Evolutionary conservation across 2,113 vertebrate genomes (phyloP).

Genomic region (Philantomba maxwellii): DNA sequence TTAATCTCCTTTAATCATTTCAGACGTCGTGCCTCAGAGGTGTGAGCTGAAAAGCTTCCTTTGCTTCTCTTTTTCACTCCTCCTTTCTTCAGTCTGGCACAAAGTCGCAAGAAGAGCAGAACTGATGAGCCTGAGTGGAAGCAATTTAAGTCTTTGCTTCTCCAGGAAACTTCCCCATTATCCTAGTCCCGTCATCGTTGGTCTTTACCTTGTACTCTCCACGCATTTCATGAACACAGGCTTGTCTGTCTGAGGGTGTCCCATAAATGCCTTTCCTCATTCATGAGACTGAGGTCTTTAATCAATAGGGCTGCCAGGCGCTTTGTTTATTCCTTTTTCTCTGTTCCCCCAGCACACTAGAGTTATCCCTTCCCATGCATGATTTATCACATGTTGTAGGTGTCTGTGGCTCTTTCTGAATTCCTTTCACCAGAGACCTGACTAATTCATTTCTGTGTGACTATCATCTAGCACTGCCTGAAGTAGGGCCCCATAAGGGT

Average conservation of each 20-base stretch:
- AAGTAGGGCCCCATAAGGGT: not conserved
- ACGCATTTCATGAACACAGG: not conserved
- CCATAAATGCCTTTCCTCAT: not conserved
- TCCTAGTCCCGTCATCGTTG: not conserved
- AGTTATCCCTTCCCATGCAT: not conserved
- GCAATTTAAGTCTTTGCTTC: not conserved
- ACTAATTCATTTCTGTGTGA: not conserved
- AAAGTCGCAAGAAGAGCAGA: not conserved
- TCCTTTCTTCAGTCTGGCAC: not conserved
- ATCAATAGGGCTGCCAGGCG: not conserved
- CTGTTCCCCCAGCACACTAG: not conserved
- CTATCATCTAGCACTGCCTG: not conserved
- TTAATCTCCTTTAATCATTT: slow-evolving; percentile 74
- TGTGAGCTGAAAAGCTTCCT: slow-evolving; percentile 41
- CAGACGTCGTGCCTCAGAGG: slow-evolving; percentile 33
- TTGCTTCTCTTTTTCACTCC: not conserved
- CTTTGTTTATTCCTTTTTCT: not conserved
- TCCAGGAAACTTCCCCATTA: not conserved
- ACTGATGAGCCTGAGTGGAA: not conserved
- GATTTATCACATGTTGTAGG: not conserved
- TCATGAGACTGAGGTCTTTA: not conserved
- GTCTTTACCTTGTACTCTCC: not conserved
- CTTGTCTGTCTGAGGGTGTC: not conserved
- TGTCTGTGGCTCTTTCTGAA: not conserved
- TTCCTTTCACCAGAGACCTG: not conserved